Percentiles rank a stretch among this genome's conserved stretches.
Evolutionary conservation across 2,113 vertebrate species (phyloP).

Genomic region (Gnathonemus longibarbis): DNA sequence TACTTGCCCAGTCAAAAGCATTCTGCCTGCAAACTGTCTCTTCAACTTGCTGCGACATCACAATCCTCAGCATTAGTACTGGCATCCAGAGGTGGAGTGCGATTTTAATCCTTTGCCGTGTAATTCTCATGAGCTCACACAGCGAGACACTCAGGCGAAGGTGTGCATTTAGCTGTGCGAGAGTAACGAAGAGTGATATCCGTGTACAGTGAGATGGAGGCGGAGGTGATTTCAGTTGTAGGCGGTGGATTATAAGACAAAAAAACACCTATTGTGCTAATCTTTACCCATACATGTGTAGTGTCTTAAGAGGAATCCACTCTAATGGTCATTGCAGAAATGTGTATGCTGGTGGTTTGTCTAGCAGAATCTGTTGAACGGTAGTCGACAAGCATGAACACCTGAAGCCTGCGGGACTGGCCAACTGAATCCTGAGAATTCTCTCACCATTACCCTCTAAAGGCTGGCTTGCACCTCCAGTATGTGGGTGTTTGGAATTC

Average conservation of each 20-base stretch:
- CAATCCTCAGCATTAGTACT: slow-evolving; percentile 88
- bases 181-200: not conserved
- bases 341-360: not conserved
- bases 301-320: not conserved
- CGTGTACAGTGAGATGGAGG: not conserved
- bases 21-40: slow-evolving; percentile 50
- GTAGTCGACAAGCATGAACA: not conserved
- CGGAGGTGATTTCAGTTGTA: not conserved
- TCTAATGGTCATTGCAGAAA: not conserved
- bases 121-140: slow-evolving; percentile 67
- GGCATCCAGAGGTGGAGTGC: slow-evolving; percentile 87
- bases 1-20: slow-evolving; percentile 72
- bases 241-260: not conserved
- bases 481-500: slow-evolving; percentile 4
- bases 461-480: not conserved
- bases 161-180: slow-evolving; percentile 8
- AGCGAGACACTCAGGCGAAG: not conserved
- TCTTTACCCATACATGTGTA: not conserved
- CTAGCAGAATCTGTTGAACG: not conserved
- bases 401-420: not conserved
- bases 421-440: not conserved
- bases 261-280: not conserved
- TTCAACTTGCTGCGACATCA: slow-evolving; percentile 70
- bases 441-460: not conserved
- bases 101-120: slow-evolving; percentile 86